Base-by-base conservation (phyloP, 1,140 invertebrate genomes). In the Chrysomallon squamiferum region DNA sequence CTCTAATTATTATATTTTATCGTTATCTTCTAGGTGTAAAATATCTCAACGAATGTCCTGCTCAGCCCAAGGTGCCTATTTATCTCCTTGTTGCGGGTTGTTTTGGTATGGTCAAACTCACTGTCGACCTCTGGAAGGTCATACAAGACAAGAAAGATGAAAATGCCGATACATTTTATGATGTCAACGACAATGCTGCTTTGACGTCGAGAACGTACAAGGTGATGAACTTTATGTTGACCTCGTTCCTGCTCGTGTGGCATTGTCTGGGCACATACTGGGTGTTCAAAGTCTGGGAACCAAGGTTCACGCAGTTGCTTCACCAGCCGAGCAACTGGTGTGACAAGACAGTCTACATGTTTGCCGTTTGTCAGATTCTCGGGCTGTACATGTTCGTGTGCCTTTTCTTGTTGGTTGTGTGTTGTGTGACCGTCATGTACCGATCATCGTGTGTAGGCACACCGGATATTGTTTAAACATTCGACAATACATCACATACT, bases 121-220 rank as follows among this genome's bases (percentile, higher is more conserved):
- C 72, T 0, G 56, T 71, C 87, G 84, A 90, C 22, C 84, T 93
- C 11, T 93, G 90, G 87, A 87, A 88, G 2, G 91, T 92, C 79
- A 88, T 93, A 13, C 86, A 87, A 47, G 47, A 60, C 0, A 84
- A 89, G 6, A 75, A 83, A 35, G 87, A 86, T 71, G 87, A 88
- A 60, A 86, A 87, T n/a, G 83, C 88, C 18, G 89, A 90, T 72
- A 87, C 88, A 18, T 66, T 79, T n/a, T 80, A 85, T 68, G 79
- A 80, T 32, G 77, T 76, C 32, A 77, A 79, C 41, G 82, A 78
- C 59, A 69, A 74, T 3, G 81, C 74, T 9, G 75, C 73, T 22
- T 72, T 80, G 47, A 65, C 74, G 2, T 74, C 75, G 9, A 72
- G 66, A 15, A 80, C 78, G 5, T 83, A 72, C 50, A 63, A 65